Base-by-base conservation (phyloP, 2,797 vertebrate species). In the Argentina silus region DNA sequence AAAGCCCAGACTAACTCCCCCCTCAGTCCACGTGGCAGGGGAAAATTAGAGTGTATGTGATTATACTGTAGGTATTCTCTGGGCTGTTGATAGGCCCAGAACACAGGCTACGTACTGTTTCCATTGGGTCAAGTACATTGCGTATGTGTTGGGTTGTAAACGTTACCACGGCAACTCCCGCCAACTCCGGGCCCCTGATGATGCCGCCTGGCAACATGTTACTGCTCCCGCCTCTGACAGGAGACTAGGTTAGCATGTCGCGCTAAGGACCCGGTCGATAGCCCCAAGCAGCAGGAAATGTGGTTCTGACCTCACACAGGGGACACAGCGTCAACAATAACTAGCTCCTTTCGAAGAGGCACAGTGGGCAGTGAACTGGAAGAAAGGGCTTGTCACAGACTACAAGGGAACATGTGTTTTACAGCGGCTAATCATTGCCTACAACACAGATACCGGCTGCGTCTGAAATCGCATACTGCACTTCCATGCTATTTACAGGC, bases 11-110 rank as follows among this genome's bases (percentile, higher is more conserved):
- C 21, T 44, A 15, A 15, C 6, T 23, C 51, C n/a, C n/a, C n/a
- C n/a, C n/a, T 23, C 72, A 75, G 85, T 45, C 80, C 79, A 87
- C 81, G 86, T 89, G 89, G 82, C 86, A 80, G 11, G 3, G n/a
- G 36, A 47, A 57, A 62, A 73, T 65, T 27, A 67, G 4, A 67
- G 67, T 53, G 48, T 43, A 53, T 70, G 36, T 73, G 7, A 57
- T 57, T 57, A 36, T 36, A 36, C 2, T 36, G 4, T 36, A 36
- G 1, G 4, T 36, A 36, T 36, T 2, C 27, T 36, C 1, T 36
- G 27, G 27, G 45, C 7, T 5, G 3, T 3, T 19, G 3, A 57
- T 21, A 44, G 51, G 48, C 10, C 42, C 53, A 7, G 0, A 74
- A 51, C 67, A 66, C 79, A 73, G 1, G 75, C 57, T 10, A 2